Evolutionary conservation across 1,140 invertebrate genomes (phyloP).

Genomic region (Cepaea nemoralis): DNA sequence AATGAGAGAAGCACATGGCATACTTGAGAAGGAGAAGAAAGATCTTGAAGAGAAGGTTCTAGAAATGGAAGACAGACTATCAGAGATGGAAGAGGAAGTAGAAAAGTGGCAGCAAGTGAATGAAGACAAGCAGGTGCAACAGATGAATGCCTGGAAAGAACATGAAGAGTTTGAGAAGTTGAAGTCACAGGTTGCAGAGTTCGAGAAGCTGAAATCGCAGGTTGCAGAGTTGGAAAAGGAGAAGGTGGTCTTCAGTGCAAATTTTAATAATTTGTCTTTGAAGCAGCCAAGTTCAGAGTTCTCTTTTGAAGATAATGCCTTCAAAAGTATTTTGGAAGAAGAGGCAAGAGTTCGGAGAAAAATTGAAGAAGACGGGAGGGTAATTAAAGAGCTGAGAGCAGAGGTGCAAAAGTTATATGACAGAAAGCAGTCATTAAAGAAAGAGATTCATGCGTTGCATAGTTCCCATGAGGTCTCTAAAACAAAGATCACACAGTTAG

Average conservation of each 20-base stretch:
- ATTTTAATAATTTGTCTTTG: not conserved
- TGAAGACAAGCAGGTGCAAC: conserved; percentile 43
- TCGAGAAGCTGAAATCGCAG: conserved; percentile 21
- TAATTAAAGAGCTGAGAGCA: conserved; percentile 61
- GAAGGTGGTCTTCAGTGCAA: not conserved
- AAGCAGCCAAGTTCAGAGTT: not conserved
- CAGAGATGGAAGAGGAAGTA: conserved; percentile 47
- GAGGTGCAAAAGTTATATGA: conserved; percentile 53
- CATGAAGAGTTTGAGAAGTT: not conserved
- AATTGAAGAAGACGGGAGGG: conserved; percentile 40
- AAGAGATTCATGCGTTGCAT: not conserved
- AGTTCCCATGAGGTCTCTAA: not conserved
- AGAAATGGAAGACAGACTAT: conserved; percentile 44
- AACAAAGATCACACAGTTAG: not conserved
- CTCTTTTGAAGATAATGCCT: conserved; percentile 18
- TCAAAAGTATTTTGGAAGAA: conserved; percentile 25
- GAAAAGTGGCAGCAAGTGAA: conserved; percentile 49
- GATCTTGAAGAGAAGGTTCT: conserved; percentile 44
- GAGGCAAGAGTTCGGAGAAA: conserved; percentile 25
- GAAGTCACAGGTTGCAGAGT: conserved; percentile 1
- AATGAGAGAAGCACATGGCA: conserved; percentile 50
- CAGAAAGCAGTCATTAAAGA: conserved; percentile 16
- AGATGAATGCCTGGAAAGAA: conserved; percentile 25
- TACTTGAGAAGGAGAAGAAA: conserved; percentile 43
- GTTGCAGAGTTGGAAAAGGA: conserved; percentile 27